Evolutionary conservation across 2,113 vertebrate genomes (phyloP).

Genomic region (Tetraodon nigroviridis): DNA sequence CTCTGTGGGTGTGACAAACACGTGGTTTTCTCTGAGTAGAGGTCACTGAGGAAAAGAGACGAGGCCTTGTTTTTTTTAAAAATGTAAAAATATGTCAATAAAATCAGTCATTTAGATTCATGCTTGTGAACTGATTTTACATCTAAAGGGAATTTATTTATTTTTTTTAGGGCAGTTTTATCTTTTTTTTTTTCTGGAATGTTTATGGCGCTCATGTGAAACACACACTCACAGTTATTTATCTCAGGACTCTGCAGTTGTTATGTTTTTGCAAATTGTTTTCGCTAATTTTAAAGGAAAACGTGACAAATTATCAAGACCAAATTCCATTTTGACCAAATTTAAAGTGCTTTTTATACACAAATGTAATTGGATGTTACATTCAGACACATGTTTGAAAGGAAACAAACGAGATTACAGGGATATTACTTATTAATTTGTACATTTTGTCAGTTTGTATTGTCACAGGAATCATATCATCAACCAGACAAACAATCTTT

Average conservation of each 20-base stretch:
- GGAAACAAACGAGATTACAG: slow-evolving; percentile 47
- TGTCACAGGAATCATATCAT: slow-evolving; percentile 32
- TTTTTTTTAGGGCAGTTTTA: too few species aligned
- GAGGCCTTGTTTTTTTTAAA: slow-evolving; percentile 47
- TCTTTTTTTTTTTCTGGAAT: too few species aligned
- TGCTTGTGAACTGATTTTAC: too few species aligned
- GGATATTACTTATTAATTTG: slow-evolving; percentile 26
- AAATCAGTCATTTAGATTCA: too few species aligned
- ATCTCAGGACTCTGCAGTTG: too few species aligned
- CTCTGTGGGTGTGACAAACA: slow-evolving; percentile 59
- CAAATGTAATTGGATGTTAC: slow-evolving; percentile 21
- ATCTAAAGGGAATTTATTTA: too few species aligned
- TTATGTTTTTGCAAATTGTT: slow-evolving; percentile 15
- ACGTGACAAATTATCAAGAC: slow-evolving; percentile 17
- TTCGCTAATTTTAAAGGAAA: slow-evolving; percentile 2
- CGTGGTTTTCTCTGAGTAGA: slow-evolving; percentile 57
- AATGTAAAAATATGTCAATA: neutral
- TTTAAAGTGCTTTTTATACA: slow-evolving; percentile 7
- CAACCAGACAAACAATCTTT: slow-evolving; percentile 22
- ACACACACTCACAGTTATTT: too few species aligned
- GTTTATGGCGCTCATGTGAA: too few species aligned
- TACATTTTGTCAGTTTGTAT: slow-evolving; percentile 24
- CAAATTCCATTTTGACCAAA: neutral
- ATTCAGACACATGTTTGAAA: slow-evolving; percentile 25
- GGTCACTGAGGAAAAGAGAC: slow-evolving; percentile 54